phyloP scores from a whole-genome alignment of 2,113 vertebrate genomes.

The Odocoileus virginianus region DNA sequence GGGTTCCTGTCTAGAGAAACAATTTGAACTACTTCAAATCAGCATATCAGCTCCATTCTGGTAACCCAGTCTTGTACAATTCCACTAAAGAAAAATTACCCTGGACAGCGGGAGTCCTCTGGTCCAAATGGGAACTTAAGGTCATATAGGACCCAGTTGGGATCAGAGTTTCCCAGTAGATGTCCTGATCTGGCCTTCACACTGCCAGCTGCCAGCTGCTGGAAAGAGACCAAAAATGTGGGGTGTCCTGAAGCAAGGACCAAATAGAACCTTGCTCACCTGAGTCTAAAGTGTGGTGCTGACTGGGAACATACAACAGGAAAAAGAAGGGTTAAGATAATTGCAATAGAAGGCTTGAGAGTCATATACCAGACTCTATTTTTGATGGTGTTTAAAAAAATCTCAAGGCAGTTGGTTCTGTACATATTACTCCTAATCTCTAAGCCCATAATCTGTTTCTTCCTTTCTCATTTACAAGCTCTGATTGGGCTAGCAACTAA shows the following conservation, averaged over 20 bases:
- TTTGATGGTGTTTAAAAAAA: not conserved
- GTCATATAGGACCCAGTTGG: rapidly evolving
- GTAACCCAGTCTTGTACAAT: not conserved
- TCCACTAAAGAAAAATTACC: not conserved
- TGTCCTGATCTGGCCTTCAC: not conserved
- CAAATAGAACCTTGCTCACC: not conserved
- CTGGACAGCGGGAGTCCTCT: not conserved
- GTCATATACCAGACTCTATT: not conserved
- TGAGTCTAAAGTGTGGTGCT: not conserved
- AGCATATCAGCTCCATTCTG: not conserved
- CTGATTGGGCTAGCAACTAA: not conserved
- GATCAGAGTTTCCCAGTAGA: not conserved
- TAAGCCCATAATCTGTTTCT: not conserved
- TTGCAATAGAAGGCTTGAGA: not conserved
- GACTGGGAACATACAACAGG: not conserved
- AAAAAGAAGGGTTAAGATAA: not conserved
- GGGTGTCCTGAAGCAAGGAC: not conserved
- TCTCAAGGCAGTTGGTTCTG: not conserved
- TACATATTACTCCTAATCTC: not conserved
- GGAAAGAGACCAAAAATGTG: not conserved
- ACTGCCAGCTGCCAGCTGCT: not conserved
- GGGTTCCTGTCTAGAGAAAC: not conserved
- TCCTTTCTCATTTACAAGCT: not conserved
- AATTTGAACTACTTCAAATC: not conserved
- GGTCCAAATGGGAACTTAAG: not conserved